These are phyloP conservation scores for Lagopus leucura DNA, from an alignment of 2,113 vertebrate species.

Conservation along the genomic window DNA sequence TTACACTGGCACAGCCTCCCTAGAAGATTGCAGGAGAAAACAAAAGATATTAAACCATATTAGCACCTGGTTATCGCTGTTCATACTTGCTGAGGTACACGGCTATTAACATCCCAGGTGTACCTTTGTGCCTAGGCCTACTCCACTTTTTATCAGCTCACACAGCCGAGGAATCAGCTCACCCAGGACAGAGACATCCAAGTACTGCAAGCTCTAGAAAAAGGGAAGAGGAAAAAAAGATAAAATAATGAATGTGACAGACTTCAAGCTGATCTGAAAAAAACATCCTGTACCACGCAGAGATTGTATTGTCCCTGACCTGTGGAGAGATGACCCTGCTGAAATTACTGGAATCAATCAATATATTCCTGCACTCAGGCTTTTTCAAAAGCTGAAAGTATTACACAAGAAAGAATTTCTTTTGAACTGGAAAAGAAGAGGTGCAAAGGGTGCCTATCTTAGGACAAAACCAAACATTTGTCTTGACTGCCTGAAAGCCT, in stretches of 20 bases:
- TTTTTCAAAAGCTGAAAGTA: background rate
- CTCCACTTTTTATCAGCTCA: constrained; percentile 93
- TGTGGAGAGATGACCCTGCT: background rate
- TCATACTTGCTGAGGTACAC: background rate
- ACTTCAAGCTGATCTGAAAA: background rate
- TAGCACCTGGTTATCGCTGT: background rate
- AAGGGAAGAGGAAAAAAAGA: background rate
- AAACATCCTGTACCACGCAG: background rate
- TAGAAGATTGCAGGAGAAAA: constrained; percentile 66
- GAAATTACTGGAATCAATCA: background rate
- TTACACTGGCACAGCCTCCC: constrained; percentile 97
- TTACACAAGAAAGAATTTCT: background rate
- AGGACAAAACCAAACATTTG: background rate
- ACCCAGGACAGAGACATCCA: constrained; percentile 90
- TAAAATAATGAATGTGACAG: background rate
- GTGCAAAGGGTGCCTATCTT: background rate
- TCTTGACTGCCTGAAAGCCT: background rate
- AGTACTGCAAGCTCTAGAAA: constrained; percentile 92
- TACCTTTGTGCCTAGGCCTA: constrained; percentile 98
- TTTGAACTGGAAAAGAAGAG: background rate
- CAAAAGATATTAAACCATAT: background rate
- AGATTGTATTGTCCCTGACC: background rate
- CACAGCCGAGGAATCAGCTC: constrained; percentile 93
- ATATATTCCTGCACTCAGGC: background rate
- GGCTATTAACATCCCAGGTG: background rate